Evolutionary conservation across 2,888 invertebrate genomes (phyloP).

Genomic region (Dolichomitus sp.): DNA sequence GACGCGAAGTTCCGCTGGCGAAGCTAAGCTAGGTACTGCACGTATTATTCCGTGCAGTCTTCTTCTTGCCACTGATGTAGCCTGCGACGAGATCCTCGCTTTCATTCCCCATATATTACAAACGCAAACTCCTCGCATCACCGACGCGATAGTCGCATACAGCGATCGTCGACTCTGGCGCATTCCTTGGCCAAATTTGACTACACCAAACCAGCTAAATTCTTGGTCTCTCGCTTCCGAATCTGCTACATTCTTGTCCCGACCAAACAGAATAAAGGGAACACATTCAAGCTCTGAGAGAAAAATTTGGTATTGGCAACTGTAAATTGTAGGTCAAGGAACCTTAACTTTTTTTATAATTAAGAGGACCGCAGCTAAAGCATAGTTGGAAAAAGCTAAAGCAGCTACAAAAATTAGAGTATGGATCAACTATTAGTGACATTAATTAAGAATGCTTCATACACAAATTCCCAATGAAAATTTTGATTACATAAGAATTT

Average conservation of each 20-base stretch:
- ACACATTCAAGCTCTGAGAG: too few relatives aligned
- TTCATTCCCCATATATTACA: conserved; percentile 58
- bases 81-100: not conserved
- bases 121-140: conserved; percentile 5
- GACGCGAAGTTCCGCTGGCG: conserved; percentile 36
- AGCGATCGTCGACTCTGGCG: conserved; percentile 35
- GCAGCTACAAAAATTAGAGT: too few relatives aligned
- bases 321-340: too few relatives aligned
- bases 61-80: not conserved
- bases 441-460: too few relatives aligned
- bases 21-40: not conserved
- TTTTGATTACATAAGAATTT: too few relatives aligned
- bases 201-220: conserved; percentile 61
- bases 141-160: conserved; percentile 5
- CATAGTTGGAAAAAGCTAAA: too few relatives aligned
- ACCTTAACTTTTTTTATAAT: too few relatives aligned
- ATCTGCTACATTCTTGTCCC: not conserved
- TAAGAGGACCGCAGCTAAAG: too few relatives aligned
- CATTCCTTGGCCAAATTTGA: conserved; percentile 65
- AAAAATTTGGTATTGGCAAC: too few relatives aligned
- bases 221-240: conserved; percentile 7
- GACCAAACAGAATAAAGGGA: not conserved
- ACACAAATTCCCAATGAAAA: too few relatives aligned
- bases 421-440: too few relatives aligned
- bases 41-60: conserved; percentile 4